Percentiles rank a stretch among this genome's conserved stretches.
These are phyloP conservation scores for Gopherus flavomarginatus DNA, from an alignment of 2,113 vertebrate species.

Conservation along the genomic window DNA sequence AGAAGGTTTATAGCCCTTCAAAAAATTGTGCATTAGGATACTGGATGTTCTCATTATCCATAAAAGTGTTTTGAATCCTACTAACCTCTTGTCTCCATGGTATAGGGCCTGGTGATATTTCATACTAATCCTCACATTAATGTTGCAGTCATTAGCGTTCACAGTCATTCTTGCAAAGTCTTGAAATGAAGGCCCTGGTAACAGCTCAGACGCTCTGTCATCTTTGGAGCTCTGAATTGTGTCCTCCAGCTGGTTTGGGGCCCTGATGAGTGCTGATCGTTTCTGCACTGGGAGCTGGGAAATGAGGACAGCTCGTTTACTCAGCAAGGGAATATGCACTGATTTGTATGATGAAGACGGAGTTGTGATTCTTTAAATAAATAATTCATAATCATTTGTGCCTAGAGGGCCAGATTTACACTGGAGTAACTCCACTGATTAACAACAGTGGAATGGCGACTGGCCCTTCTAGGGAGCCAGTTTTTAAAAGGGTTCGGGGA, in stretches of 20 bases:
- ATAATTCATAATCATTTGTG: background rate
- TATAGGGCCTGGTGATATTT: background rate
- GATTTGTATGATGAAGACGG: background rate
- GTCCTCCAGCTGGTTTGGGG: background rate
- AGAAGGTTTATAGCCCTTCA: background rate
- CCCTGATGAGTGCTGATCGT: background rate
- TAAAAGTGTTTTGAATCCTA: background rate
- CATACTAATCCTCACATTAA: background rate
- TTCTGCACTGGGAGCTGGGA: background rate
- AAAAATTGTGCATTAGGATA: background rate
- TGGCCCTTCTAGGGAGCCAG: background rate
- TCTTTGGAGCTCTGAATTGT: background rate
- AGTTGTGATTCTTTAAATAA: background rate
- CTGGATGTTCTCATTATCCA: background rate
- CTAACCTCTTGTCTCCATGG: background rate
- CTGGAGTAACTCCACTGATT: background rate
- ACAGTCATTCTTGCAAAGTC: background rate
- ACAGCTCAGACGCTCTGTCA: rapidly evolving
- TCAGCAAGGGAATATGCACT: background rate
- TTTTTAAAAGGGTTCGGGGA: background rate
- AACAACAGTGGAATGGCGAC: background rate
- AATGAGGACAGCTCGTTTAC: conserved; percentile 4
- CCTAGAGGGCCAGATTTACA: background rate
- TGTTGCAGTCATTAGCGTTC: background rate
- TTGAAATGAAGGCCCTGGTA: background rate